phyloP scores from a whole-genome alignment of 2,113 vertebrate genomes.

The Leptobrachium leishanense region DNA sequence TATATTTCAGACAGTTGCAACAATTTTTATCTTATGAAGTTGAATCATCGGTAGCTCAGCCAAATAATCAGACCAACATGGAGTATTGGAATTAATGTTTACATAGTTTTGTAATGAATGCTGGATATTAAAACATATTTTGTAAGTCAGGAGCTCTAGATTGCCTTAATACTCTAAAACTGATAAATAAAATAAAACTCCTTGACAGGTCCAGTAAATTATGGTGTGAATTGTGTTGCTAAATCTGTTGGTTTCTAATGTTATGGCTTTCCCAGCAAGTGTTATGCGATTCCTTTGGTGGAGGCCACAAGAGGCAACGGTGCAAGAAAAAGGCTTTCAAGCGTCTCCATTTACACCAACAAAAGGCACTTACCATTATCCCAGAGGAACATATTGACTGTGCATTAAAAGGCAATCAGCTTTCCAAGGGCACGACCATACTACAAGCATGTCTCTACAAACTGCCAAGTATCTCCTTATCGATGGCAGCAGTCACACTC shows the following conservation, averaged over 20 bases:
- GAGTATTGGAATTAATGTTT: too few species aligned
- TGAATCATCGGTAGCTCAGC: too few species aligned
- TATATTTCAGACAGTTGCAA: too few species aligned
- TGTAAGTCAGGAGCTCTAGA: too few species aligned
- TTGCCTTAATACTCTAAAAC: too few species aligned
- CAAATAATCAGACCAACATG: too few species aligned
- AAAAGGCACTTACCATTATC: slow-evolving; percentile 42
- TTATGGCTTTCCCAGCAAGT: slow-evolving; percentile 3
- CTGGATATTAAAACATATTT: too few species aligned
- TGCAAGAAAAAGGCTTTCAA: slow-evolving; percentile 28
- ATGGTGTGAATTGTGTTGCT: background rate
- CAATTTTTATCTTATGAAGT: too few species aligned
- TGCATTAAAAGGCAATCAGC: slow-evolving; percentile 41
- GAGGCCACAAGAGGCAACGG: slow-evolving; percentile 20
- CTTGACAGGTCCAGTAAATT: background rate
- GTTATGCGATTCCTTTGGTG: slow-evolving; percentile 21
- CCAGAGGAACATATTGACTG: slow-evolving; percentile 20
- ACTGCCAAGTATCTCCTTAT: slow-evolving; percentile 30
- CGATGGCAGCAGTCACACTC: slow-evolving; percentile 9
- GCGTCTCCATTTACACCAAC: slow-evolving; percentile 45
- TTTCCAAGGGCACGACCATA: slow-evolving; percentile 45
- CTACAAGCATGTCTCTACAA: slow-evolving; percentile 29
- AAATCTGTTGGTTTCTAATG: slow-evolving; percentile 10
- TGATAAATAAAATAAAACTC: background rate
- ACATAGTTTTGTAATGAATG: too few species aligned